Evolutionary conservation across 1,140 invertebrate genomes (phyloP).

Genomic region (Nasonia giraulti): DNA sequence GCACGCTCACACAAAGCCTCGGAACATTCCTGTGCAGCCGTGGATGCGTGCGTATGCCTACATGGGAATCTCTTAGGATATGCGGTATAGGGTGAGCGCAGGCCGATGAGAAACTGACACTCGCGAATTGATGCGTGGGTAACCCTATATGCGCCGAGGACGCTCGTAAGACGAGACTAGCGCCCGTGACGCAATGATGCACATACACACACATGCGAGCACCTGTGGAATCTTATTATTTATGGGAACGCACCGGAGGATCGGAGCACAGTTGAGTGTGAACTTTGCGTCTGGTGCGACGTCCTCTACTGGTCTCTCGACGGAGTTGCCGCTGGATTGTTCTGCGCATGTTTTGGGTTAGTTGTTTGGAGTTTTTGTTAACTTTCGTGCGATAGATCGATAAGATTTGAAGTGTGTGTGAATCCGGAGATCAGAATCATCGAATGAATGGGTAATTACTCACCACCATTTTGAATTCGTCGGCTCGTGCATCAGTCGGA

Average conservation of each 20-base stretch:
- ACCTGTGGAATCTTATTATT: conserved; percentile 35
- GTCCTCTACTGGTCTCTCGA: background rate
- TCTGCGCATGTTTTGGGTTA: background rate
- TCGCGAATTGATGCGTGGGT: conserved; percentile 5
- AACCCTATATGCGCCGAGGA: conserved; percentile 16
- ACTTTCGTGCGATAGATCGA: background rate
- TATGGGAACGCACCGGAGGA: conserved; percentile 21
- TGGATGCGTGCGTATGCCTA: background rate
- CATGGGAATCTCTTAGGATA: background rate
- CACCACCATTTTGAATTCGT: no score
- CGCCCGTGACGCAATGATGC: conserved; percentile 7
- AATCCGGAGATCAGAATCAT: no score
- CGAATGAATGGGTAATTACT: no score
- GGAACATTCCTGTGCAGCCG: background rate
- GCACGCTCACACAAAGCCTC: no score
- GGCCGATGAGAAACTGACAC: conserved; percentile 17
- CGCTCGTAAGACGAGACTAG: conserved; percentile 31
- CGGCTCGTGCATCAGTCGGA: no score
- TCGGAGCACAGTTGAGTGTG: conserved; percentile 26
- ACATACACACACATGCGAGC: background rate
- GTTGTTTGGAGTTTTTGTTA: background rate
- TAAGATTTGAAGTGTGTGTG: background rate
- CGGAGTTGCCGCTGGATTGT: background rate
- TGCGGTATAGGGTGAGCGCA: background rate
- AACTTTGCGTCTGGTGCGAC: conserved; percentile 23